Conservation (phyloP, 1,140 invertebrate genomes). For the Aradophagus sp. region DNA sequence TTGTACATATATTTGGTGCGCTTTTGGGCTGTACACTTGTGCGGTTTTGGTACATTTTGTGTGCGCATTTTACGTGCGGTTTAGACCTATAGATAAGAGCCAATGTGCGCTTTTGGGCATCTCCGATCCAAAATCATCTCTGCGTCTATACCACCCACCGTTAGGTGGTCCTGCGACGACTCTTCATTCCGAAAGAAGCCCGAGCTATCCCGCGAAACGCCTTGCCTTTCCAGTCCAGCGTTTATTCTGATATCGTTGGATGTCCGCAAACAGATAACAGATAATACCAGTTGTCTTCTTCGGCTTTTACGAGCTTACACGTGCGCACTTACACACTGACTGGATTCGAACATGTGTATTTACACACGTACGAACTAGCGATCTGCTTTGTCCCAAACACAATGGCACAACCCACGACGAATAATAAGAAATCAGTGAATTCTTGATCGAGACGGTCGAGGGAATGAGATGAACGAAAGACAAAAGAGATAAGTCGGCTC, state of each 20-base stretch:
- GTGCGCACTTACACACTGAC: not conserved
- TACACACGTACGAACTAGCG: conserved; percentile 11
- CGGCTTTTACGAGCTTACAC: conserved; percentile 4
- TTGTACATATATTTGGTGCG: too few species aligned
- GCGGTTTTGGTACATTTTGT: too few species aligned
- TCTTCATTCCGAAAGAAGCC: conserved; percentile 35
- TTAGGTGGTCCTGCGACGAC: conserved; percentile 14
- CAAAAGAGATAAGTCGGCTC: conserved; percentile 66
- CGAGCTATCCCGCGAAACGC: conserved; percentile 39
- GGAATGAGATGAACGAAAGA: conserved; percentile 56
- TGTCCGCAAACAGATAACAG: conserved; percentile 60
- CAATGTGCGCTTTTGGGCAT: too few species aligned
- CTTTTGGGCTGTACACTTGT: conserved; percentile 12
- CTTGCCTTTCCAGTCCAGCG: conserved; percentile 62
- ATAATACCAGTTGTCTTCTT: conserved; percentile 60
- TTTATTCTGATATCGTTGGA: conserved; percentile 66
- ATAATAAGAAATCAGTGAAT: conserved; percentile 68
- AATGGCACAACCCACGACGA: conserved; percentile 61
- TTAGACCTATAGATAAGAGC: too few species aligned
- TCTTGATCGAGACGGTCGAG: conserved; percentile 60
- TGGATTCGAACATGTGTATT: not conserved
- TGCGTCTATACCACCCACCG: conserved; percentile 44
- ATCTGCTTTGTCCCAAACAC: conserved; percentile 65
- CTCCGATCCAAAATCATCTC: too few species aligned
- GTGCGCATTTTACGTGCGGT: too few species aligned